Evolutionary conservation across 2,113 vertebrate genomes (phyloP).

Genomic region (Melanocharis versteri): DNA sequence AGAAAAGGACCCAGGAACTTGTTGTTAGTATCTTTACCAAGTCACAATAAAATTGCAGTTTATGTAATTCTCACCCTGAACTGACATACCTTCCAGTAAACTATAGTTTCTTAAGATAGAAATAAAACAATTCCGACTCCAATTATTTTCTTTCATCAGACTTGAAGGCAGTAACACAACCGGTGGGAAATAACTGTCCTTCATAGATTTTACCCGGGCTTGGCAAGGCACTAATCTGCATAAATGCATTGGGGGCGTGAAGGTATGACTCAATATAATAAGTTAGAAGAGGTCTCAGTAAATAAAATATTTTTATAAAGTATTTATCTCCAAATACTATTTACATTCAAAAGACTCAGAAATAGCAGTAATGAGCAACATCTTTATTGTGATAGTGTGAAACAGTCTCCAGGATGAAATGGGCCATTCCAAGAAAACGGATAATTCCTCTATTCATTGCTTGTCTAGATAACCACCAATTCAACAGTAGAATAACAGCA

Average conservation of each 20-base stretch:
- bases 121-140: background rate
- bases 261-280: background rate
- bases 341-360: background rate
- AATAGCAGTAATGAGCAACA: background rate
- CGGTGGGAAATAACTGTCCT: background rate
- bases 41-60: background rate
- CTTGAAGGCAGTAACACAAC: background rate
- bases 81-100: background rate
- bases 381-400: background rate
- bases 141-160: background rate
- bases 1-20: background rate
- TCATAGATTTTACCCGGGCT: background rate
- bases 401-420: background rate
- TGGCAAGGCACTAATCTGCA: background rate
- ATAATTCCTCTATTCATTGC: background rate
- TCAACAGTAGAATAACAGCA: background rate
- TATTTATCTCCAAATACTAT: background rate
- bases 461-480: background rate
- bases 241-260: background rate
- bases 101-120: background rate
- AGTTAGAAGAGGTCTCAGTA: background rate
- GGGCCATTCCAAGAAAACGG: background rate
- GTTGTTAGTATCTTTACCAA: background rate
- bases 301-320: background rate
- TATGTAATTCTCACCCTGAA: background rate